A percentile compares a stretch with the other conserved stretches of the same genome.
Evolutionary conservation across 2,113 vertebrate species (phyloP).

Genomic region (Cottus gobio): DNA sequence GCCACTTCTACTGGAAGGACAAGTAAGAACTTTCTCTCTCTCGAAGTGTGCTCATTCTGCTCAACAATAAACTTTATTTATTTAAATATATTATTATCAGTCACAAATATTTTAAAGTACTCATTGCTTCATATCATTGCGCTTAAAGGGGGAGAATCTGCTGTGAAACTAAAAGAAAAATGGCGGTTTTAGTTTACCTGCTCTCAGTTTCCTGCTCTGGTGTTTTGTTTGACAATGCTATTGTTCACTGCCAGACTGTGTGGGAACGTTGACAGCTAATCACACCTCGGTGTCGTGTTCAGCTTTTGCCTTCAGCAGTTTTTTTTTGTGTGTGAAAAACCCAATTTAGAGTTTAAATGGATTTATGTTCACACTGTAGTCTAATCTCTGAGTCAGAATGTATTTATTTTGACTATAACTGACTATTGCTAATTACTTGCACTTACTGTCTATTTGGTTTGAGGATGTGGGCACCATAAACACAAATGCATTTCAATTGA

Average conservation of each 20-base stretch:
- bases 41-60: neutral
- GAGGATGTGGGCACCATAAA: too few relatives aligned
- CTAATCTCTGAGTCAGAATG: too few relatives aligned
- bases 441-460: too few relatives aligned
- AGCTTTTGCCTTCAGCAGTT: conserved; percentile 8
- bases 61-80: neutral
- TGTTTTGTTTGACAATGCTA: conserved; percentile 20
- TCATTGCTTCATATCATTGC: neutral
- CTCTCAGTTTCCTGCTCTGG: conserved; percentile 28
- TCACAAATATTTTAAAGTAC: neutral
- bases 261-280: conserved; percentile 26
- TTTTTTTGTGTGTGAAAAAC: neutral
- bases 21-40: conserved; percentile 84
- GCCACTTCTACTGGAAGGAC: conserved; percentile 97
- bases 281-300: conserved; percentile 54
- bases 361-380: neutral
- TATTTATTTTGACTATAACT: too few relatives aligned
- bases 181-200: neutral
- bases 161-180: neutral
- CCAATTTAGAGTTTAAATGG: neutral
- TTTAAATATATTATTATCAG: neutral
- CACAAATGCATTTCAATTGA: too few relatives aligned
- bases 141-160: neutral
- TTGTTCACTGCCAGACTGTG: conserved; percentile 32
- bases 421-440: too few relatives aligned